Conservation (phyloP, 2,113 vertebrate genomes). For the Globicephala melas region DNA sequence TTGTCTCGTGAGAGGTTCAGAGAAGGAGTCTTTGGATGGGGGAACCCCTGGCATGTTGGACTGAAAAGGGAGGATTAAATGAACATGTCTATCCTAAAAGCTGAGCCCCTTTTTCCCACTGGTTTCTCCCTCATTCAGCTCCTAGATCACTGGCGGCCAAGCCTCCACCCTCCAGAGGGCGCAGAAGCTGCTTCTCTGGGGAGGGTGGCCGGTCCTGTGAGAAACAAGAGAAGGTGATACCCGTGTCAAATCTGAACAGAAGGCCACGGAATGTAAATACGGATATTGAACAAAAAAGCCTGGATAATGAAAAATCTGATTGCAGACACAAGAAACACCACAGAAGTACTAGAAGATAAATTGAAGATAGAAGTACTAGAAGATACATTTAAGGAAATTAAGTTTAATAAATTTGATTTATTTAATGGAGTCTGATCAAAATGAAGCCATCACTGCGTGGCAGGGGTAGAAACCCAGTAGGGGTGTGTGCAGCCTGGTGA, state of each 20-base stretch:
- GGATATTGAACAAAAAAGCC: background rate
- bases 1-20: background rate
- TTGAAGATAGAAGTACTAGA: background rate
- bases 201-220: background rate
- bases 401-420: no score
- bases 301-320: background rate
- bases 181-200: background rate
- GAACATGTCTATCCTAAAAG: background rate
- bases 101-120: background rate
- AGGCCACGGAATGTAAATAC: fast-evolving
- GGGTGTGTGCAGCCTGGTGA: fast-evolving
- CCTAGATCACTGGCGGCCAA: background rate
- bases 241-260: background rate
- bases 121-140: background rate
- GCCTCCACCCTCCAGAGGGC: no score
- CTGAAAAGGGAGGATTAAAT: no score
- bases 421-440: no score
- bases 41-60: background rate
- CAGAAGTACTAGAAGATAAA: background rate
- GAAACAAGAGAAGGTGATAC: background rate
- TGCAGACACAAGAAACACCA: background rate
- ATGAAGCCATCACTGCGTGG: fast-evolving
- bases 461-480: no score
- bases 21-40: background rate
- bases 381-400: no score